Percentiles rank a stretch among this genome's conserved stretches.
Evolutionary conservation across 92 coral and sea anemone species (phyloP).

Genomic region (Desmophyllum pertusum): DNA sequence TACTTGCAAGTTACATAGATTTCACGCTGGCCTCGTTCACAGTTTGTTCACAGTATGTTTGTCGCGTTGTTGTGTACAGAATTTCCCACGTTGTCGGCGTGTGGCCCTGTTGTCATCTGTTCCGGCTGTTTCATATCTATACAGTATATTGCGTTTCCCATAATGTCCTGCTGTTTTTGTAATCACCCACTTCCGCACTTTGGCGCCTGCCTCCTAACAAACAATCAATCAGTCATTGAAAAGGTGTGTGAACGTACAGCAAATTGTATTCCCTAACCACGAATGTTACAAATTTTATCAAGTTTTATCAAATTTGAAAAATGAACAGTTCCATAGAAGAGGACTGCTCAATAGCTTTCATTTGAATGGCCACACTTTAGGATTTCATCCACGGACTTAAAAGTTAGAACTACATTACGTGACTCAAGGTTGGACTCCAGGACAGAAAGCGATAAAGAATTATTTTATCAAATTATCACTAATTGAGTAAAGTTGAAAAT

Average conservation of each 20-base stretch:
- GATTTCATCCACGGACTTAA: background rate
- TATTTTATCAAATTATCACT: too few species aligned
- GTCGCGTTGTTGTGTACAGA: background rate
- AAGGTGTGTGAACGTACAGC: background rate
- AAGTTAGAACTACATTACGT: background rate
- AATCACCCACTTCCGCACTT: background rate
- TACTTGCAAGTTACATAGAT: background rate
- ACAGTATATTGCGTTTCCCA: background rate
- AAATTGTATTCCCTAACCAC: background rate
- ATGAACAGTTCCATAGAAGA: too few species aligned
- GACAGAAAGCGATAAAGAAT: background rate
- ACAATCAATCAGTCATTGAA: background rate
- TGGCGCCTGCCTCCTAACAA: background rate
- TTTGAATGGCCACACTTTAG: background rate
- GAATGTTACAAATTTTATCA: background rate
- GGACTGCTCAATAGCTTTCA: background rate
- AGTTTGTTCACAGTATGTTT: background rate
- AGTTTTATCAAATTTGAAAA: background rate
- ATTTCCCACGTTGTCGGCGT: slow-evolving; percentile 4
- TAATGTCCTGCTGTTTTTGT: background rate
- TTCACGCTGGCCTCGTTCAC: background rate
- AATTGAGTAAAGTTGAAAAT: too few species aligned
- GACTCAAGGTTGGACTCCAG: background rate
- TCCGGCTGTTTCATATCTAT: background rate
- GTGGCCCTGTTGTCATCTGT: background rate